Base-by-base conservation (phyloP, 2,113 vertebrate genomes). In the Nanorana parkeri region DNA sequence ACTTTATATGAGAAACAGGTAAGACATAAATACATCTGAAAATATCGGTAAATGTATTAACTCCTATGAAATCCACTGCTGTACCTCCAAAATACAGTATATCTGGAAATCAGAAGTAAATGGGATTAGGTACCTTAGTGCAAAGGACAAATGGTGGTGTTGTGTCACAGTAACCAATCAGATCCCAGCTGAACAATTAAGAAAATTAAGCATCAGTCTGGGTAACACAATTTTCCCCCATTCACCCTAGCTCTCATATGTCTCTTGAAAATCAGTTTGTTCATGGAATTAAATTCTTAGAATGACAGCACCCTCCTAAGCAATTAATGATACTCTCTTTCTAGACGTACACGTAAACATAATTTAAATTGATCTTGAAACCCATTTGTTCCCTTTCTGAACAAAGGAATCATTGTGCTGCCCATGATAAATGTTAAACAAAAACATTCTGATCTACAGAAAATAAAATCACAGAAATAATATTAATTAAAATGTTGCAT, bases 381-480 rank as follows among this genome's bases (percentile, higher is more conserved):
- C 85, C 80, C 84, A 77, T 65, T 80, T 80, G 83, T 77, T 86
- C 85, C 85, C 20, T n/a, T 79, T 81, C 74, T 68, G 85, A 78
- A 88, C 47, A 87, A 85, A 90, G 20, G 84, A 89, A 90, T 91
- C 91, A 92, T 90, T 93, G 93, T 88, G 92, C 94, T 90, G 92
- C 94, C 91, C 90, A 89, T 88, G 80, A 91, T 92, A 89, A 94
- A 93, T 87, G 60, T 47, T 13, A 47, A 47, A 79, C 93, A 91
- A 90, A 91, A 91, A 92, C 90, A 91, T 91, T 94, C 91, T 90
- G 91, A 90, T 94, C 92, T 88, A 92, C 92, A 94, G 93, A 94
- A 95, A 94, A 86, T 41, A 90, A 89, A 92, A 87, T 81, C 89
- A 87, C 86, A 86, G 87, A 89, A 89, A 88, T 83, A 88, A 88